These are phyloP conservation scores for Potamarius usumacintae DNA, from an alignment of 2,113 vertebrate species.

Conservation along the genomic window DNA sequence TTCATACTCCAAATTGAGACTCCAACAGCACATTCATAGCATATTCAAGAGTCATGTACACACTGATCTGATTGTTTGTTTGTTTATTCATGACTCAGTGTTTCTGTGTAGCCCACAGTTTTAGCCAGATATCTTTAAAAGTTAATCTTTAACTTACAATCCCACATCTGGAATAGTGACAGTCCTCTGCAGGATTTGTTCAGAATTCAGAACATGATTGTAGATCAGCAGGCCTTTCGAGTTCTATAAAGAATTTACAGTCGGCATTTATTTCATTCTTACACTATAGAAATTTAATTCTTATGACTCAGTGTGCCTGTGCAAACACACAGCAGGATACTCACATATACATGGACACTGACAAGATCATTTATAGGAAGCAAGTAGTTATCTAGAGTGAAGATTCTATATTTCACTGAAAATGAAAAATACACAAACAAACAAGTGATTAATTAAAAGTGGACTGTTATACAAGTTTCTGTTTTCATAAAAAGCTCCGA, in stretches of 20 bases:
- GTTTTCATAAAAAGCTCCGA: background rate
- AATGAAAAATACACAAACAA: background rate
- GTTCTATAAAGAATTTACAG: constrained; percentile 63
- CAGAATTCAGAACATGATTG: constrained; percentile 53
- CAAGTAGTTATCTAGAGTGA: constrained; percentile 69
- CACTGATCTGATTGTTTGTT: background rate
- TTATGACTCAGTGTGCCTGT: background rate
- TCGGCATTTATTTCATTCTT: background rate
- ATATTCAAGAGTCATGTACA: background rate
- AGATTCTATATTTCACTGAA: constrained; percentile 70
- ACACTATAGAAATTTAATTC: background rate
- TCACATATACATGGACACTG: constrained; percentile 65
- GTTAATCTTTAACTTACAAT: constrained; percentile 57
- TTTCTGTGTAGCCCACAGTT: background rate
- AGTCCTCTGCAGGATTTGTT: constrained; percentile 40
- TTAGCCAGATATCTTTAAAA: background rate
- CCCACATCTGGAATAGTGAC: constrained; percentile 67
- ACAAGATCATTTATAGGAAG: constrained; percentile 59
- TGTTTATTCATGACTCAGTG: background rate
- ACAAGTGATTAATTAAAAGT: background rate
- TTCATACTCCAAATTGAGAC: too few species aligned
- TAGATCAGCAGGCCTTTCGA: constrained; percentile 64
- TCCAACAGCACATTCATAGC: too few species aligned
- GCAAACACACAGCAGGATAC: constrained; percentile 38
- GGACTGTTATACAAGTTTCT: background rate